Percentiles rank a stretch among this genome's conserved stretches.
phyloP scores from a whole-genome alignment of 2,113 vertebrate species.

The Galbula dea region DNA sequence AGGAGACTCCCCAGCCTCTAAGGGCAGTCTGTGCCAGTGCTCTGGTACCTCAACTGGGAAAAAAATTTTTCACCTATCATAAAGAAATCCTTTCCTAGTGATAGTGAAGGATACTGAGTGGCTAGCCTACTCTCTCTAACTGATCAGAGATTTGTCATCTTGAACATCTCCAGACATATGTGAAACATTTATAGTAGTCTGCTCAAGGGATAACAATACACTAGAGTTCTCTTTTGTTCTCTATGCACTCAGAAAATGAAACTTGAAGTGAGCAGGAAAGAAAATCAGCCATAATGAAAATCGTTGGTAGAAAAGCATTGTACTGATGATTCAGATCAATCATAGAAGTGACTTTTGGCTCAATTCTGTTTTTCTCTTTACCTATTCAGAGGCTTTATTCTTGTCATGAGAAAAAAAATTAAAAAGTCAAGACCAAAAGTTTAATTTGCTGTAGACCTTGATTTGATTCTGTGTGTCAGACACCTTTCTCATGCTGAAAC shows the following conservation, averaged over 20 bases:
- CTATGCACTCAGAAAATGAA: not conserved
- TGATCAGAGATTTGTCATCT: not conserved
- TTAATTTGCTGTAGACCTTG: not conserved
- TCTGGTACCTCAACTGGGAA: too few species aligned
- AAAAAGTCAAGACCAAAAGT: not conserved
- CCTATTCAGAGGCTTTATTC: not conserved
- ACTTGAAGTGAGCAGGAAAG: not conserved
- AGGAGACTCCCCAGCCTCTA: too few species aligned
- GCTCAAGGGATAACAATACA: not conserved
- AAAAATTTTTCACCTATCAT: not conserved
- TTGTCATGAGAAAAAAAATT: not conserved
- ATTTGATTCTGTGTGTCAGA: not conserved
- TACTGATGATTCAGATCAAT: slow-evolving; percentile 1
- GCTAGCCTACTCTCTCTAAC: not conserved
- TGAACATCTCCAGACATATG: not conserved
- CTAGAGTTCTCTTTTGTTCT: not conserved
- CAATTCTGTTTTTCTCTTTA: not conserved
- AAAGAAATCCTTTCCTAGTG: not conserved
- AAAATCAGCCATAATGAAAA: not conserved
- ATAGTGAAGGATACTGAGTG: not conserved
- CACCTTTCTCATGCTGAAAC: not conserved
- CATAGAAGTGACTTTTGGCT: not conserved
- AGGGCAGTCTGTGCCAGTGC: too few species aligned
- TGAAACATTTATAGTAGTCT: not conserved
- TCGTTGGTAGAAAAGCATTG: not conserved